Evolutionary conservation across 1,140 invertebrate species (phyloP).

Genomic region (Pristionchus pacificus): DNA sequence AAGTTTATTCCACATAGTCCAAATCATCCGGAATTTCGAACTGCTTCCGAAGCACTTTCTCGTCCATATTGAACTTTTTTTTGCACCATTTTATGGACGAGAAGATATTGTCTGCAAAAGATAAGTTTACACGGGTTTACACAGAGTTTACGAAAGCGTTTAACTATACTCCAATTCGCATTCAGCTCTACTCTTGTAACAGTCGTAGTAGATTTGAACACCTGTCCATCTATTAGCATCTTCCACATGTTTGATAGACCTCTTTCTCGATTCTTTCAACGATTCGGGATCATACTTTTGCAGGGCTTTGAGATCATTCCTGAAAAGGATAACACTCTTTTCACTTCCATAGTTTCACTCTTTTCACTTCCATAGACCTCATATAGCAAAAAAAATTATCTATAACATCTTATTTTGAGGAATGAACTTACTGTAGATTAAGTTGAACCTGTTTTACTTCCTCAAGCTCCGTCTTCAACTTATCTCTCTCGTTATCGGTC

Average conservation of each 20-base stretch:
- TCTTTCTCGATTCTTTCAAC: neutral
- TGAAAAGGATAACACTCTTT: too few relatives aligned
- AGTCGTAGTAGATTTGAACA: neutral
- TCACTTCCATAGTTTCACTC: too few relatives aligned
- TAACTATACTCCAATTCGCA: neutral
- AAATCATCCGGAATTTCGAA: neutral
- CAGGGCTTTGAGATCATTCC: neutral
- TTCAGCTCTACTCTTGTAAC: too few relatives aligned
- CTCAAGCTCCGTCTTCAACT: neutral
- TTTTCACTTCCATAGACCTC: too few relatives aligned
- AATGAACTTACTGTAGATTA: too few relatives aligned
- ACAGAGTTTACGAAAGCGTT: neutral
- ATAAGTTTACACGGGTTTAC: too few relatives aligned
- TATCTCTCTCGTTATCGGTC: neutral
- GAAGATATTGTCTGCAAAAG: neutral
- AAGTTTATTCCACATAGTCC: neutral
- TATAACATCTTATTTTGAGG: too few relatives aligned
- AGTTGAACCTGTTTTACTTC: too few relatives aligned
- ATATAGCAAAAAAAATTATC: too few relatives aligned
- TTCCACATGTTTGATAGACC: neutral
- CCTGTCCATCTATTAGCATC: conserved; percentile 4
- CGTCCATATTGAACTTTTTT: neutral
- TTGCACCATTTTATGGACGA: neutral
- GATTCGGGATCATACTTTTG: neutral
- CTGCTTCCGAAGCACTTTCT: neutral